phyloP scores from a whole-genome alignment of 2,888 invertebrate genomes.

The Alloplasta piceator region DNA sequence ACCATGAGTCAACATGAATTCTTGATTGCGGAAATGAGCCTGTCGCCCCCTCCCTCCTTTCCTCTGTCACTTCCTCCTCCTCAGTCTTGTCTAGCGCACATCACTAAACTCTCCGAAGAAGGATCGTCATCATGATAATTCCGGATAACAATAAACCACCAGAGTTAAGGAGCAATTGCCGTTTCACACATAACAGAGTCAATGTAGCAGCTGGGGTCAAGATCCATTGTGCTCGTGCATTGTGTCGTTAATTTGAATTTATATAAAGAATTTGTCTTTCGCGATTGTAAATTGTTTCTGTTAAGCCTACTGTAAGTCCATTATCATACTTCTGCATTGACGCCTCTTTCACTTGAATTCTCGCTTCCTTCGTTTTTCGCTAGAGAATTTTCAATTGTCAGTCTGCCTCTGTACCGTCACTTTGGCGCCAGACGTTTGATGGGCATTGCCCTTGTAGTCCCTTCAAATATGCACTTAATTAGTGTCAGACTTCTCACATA shows the following conservation, averaged over 20 bases:
- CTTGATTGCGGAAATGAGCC: conserved; percentile 77
- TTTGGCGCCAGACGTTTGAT: not conserved
- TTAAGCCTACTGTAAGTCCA: not conserved
- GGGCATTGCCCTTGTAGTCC: not conserved
- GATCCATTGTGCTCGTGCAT: conserved; percentile 9
- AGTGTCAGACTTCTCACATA: conserved; percentile 11
- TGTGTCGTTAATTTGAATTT: conserved; percentile 35
- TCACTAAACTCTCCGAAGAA: conserved; percentile 24
- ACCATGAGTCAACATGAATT: conserved; percentile 73
- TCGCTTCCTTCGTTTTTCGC: not conserved
- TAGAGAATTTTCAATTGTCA: not conserved
- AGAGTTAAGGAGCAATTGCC: conserved; percentile 36
- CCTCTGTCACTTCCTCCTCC: conserved; percentile 5
- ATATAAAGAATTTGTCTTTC: not conserved
- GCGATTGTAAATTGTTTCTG: not conserved
- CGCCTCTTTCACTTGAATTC: not conserved
- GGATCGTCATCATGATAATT: conserved; percentile 40
- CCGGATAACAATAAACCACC: conserved; percentile 7
- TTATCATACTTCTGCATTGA: not conserved
- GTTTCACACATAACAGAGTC: conserved; percentile 1
- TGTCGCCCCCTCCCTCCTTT: conserved; percentile 35
- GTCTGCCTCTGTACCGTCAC: too few relatives aligned
- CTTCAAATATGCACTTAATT: not conserved
- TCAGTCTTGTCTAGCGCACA: conserved; percentile 31
- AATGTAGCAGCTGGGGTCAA: conserved; percentile 31